Percentiles rank a stretch among this genome's conserved stretches.
phyloP scores from a whole-genome alignment of 2,888 invertebrate species.

The Laspeyria flexula region DNA sequence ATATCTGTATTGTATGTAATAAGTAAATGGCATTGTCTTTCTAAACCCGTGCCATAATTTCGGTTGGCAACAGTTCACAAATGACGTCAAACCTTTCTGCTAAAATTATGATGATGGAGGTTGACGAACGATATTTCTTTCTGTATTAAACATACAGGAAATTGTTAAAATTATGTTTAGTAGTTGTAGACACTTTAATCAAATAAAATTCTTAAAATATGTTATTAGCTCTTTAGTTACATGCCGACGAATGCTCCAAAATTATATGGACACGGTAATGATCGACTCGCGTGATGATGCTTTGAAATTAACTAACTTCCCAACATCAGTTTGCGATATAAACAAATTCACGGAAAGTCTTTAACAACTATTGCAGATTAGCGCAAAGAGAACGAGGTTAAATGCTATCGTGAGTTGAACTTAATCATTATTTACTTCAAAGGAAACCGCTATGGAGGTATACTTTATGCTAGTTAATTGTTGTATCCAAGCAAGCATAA shows the following conservation, averaged over 20 bases:
- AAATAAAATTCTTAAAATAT: slow-evolving; percentile 10
- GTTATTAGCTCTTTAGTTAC: slow-evolving; percentile 2
- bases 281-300: slow-evolving; percentile 41
- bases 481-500: too few species aligned
- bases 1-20: slow-evolving; percentile 1
- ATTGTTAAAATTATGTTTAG: slow-evolving; percentile 9
- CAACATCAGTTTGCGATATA: slow-evolving; percentile 26
- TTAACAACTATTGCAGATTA: slow-evolving; percentile 13
- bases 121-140: slow-evolving; percentile 11
- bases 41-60: slow-evolving; percentile 10
- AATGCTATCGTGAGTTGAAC: slow-evolving; percentile 33
- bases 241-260: slow-evolving; percentile 1
- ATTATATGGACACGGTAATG: slow-evolving; percentile 24
- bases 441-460: slow-evolving; percentile 29
- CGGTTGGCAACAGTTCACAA: slow-evolving; percentile 29
- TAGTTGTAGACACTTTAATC: slow-evolving; percentile 12
- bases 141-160: slow-evolving; percentile 7
- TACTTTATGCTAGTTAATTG: slow-evolving; percentile 25
- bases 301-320: slow-evolving; percentile 34
- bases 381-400: slow-evolving; percentile 25
- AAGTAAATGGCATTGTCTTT: slow-evolving; percentile 5
- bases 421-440: slow-evolving; percentile 34
- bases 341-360: slow-evolving; percentile 33
- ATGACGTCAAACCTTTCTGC: slow-evolving; percentile 26
- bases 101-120: slow-evolving; percentile 7